Base-by-base conservation (phyloP, 2,797 vertebrate genomes). In the Triplophysa yarkandensis region DNA sequence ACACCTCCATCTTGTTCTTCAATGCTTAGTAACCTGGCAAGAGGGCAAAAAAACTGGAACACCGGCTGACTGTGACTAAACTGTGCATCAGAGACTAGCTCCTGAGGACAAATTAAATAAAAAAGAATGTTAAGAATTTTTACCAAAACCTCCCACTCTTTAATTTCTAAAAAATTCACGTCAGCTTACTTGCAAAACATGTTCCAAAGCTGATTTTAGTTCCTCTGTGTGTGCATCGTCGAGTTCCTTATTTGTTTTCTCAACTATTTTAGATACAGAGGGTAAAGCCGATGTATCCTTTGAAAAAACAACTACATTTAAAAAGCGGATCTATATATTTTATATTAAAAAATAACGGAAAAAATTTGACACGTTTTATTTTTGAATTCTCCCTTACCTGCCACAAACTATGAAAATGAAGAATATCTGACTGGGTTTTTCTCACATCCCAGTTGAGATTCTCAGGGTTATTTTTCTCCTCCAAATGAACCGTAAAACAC, bases 391-490 rank as follows among this genome's bases (percentile, higher is more conserved):
- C 6, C 50, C 79, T 87, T 82, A 90, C 91, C 90, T 90, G 88
- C 86, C 86, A 91, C 79, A 81, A 80, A 81, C 88, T 87, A 78
- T 84, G 68, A 77, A 94, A 92, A 52, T 87, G 4, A 17, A 88
- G 76, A 60, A 93, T 68, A 16, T 92, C 89, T 52, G 76, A 84
- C 82, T 88, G 87, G 10, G 85, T 83, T 84, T 91, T 92, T 73
- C 32, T 87, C 69, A 93, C 88, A 76, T 92, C 88, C 92, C 92
- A 93, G 36, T 92, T 88, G 0, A 92, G 84, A 82, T 90, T 91
- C 78, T 93, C 90, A 0, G 90, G 88, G 68, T 89, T 90, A 86
- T 83, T 75, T 44, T 70, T 80, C 65, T 92, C 92, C 69, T 91
- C 90, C 74, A 94, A 58, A 70, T 92, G 91, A 67, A 93, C 25